These are phyloP conservation scores for Aphaenogaster floridana DNA, from an alignment of 1,140 invertebrate genomes.

Conservation along the genomic window DNA sequence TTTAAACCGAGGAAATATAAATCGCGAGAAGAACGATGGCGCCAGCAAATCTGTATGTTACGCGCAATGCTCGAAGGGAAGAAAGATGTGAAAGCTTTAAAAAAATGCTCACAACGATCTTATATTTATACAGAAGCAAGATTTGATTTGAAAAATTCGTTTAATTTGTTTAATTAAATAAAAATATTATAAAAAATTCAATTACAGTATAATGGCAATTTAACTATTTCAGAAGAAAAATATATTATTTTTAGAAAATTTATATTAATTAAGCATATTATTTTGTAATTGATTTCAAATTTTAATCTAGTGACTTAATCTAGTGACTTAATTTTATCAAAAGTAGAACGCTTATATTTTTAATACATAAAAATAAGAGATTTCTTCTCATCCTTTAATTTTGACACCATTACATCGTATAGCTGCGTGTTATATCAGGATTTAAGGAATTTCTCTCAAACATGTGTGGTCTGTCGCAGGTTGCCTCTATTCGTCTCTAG, in stretches of 20 bases:
- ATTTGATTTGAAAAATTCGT: background rate
- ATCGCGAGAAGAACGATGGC: slow-evolving; percentile 45
- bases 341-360: background rate
- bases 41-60: slow-evolving; percentile 44
- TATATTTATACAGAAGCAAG: background rate
- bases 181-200: background rate
- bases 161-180: background rate
- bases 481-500: slow-evolving; percentile 27
- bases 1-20: slow-evolving; percentile 61
- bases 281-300: background rate
- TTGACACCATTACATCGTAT: background rate
- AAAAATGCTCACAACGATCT: background rate
- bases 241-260: background rate
- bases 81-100: background rate
- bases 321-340: background rate
- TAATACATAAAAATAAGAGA: background rate
- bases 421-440: slow-evolving; percentile 7
- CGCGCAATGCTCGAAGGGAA: slow-evolving; percentile 4
- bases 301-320: background rate
- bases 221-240: background rate
- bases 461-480: slow-evolving; percentile 50
- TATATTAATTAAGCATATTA: slow-evolving; percentile 2
- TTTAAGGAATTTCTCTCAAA: slow-evolving; percentile 52
- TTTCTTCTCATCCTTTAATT: background rate
- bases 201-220: background rate